phyloP scores from a whole-genome alignment of 35 echinoderm and acorn worm genomes.

The Anneissia japonica region DNA sequence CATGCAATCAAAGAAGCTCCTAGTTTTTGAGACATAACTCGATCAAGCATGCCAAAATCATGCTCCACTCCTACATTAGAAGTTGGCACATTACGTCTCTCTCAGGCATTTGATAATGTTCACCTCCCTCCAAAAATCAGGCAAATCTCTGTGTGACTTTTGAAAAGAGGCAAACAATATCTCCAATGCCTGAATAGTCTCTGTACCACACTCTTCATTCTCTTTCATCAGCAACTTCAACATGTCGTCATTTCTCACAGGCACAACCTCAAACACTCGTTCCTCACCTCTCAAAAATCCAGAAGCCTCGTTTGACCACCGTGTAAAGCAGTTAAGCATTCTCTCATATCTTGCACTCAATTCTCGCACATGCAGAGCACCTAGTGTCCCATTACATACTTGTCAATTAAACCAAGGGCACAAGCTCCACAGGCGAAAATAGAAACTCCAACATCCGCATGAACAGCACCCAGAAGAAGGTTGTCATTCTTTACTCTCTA shows the following conservation, averaged over 20 bases:
- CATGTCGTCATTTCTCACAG: constrained; percentile 26
- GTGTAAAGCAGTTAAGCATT: constrained; percentile 26
- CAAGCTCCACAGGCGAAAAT: constrained; percentile 2
- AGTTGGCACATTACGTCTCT: not conserved
- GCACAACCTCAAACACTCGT: constrained; percentile 17
- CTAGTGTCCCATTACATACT: constrained; percentile 32
- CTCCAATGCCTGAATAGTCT: not conserved
- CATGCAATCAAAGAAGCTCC: not conserved
- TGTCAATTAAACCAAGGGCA: constrained; percentile 54
- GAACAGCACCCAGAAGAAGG: no score
- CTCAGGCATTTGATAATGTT: not conserved
- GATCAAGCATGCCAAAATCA: not conserved
- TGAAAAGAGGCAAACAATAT: not conserved
- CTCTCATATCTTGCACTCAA: constrained; percentile 35
- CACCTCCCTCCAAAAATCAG: not conserved
- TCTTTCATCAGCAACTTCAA: constrained; percentile 15
- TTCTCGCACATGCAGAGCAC: not conserved
- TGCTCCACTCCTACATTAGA: not conserved
- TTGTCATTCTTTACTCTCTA: no score
- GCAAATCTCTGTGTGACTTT: not conserved
- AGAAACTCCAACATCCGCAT: not conserved
- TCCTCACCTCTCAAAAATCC: constrained; percentile 30
- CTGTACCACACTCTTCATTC: not conserved
- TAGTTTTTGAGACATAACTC: not conserved
- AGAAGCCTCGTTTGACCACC: constrained; percentile 40